phyloP scores from a whole-genome alignment of 2,888 invertebrate genomes.

The Lobophora halterata region DNA sequence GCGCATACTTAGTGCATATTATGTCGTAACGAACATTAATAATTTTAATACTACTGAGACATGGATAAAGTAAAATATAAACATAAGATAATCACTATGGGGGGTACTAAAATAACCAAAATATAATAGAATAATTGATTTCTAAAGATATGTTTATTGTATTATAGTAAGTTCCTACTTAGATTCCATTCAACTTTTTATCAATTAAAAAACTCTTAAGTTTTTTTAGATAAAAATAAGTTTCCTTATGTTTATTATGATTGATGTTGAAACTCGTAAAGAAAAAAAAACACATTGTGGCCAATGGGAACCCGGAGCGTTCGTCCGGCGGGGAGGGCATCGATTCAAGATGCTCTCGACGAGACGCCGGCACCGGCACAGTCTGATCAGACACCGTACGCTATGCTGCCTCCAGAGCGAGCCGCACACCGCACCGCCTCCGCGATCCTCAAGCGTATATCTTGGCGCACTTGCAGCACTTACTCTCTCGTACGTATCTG shows the following conservation, averaged over 20 bases:
- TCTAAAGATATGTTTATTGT: too few relatives aligned
- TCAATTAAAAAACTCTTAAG: slow-evolving; percentile 1
- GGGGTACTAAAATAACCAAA: too few relatives aligned
- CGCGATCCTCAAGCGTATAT: slow-evolving; percentile 71
- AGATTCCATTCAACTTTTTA: too few relatives aligned
- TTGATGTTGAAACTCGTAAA: slow-evolving; percentile 29
- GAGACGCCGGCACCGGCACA: slow-evolving; percentile 47
- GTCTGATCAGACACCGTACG: slow-evolving; percentile 61
- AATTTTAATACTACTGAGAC: slow-evolving; percentile 6
- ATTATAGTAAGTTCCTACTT: too few relatives aligned
- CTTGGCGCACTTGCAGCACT: slow-evolving; percentile 68
- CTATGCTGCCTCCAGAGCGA: slow-evolving; percentile 75
- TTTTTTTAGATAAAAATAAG: slow-evolving; percentile 10
- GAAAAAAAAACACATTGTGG: slow-evolving; percentile 35
- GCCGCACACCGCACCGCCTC: slow-evolving; percentile 65
- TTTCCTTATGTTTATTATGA: slow-evolving; percentile 23
- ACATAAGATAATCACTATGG: too few relatives aligned
- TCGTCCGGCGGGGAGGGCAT: slow-evolving; percentile 54
- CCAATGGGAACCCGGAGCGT: slow-evolving; percentile 41
- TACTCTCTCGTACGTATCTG: slow-evolving; percentile 75
- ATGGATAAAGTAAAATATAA: neutral
- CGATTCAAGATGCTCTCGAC: slow-evolving; percentile 34
- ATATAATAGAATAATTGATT: too few relatives aligned
- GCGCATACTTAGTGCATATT: slow-evolving; percentile 21
- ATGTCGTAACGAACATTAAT: slow-evolving; percentile 23